phyloP scores from a whole-genome alignment of 2,113 vertebrate species.

The Urocolius indicus region DNA sequence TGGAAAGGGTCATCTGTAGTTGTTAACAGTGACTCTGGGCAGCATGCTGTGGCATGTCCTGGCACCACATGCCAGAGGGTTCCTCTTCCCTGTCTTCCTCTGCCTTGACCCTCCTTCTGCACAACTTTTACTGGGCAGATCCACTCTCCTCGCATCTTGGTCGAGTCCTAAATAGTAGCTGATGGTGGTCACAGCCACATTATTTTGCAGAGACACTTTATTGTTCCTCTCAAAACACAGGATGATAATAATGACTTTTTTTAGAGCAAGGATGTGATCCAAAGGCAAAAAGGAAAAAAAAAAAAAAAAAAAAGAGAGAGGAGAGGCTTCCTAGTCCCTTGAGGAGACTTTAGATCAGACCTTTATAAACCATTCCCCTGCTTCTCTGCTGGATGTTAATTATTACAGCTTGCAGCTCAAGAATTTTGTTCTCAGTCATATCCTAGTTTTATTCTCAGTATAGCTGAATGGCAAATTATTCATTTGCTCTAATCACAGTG shows the following conservation, averaged over 20 bases:
- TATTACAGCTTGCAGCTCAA: neutral
- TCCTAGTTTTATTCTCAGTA: neutral
- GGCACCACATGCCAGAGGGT: accelerated
- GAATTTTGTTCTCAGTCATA: constrained; percentile 6
- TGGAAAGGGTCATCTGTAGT: neutral
- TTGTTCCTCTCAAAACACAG: neutral
- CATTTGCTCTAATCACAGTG: constrained; percentile 62
- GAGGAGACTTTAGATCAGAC: neutral
- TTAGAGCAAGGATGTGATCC: neutral
- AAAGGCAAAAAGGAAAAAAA: too few species aligned
- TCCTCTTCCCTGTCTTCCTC: neutral
- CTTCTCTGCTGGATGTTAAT: constrained; percentile 32
- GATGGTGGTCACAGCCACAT: too few species aligned
- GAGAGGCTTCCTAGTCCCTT: neutral
- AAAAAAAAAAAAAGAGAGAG: neutral
- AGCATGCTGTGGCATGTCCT: accelerated
- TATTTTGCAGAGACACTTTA: neutral
- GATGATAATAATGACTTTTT: neutral
- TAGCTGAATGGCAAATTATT: constrained; percentile 46
- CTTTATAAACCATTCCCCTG: neutral
- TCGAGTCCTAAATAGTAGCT: neutral
- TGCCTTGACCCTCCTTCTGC: accelerated
- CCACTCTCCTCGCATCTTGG: accelerated
- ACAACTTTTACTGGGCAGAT: neutral
- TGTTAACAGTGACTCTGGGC: accelerated